phyloP scores from a whole-genome alignment of 92 coral and sea anemone species.

The Chrysogorgia sp. region DNA sequence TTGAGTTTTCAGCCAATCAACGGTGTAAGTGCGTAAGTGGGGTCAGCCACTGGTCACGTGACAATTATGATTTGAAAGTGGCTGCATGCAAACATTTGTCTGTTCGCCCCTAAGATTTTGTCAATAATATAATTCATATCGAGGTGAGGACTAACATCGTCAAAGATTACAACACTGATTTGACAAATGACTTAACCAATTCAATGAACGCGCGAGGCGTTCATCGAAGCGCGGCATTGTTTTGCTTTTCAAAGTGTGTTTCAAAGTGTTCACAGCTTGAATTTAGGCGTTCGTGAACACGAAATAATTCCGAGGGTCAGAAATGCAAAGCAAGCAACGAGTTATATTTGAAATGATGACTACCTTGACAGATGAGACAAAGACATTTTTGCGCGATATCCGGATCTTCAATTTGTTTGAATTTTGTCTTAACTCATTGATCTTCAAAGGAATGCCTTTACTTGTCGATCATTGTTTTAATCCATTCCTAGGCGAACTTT shows the following conservation, averaged over 20 bases:
- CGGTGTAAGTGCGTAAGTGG: constrained; percentile 21
- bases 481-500: constrained; percentile 1
- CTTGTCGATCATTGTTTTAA: constrained; percentile 19
- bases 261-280: constrained; percentile 46
- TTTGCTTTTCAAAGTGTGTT: constrained; percentile 43
- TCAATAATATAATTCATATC: constrained; percentile 30
- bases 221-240: constrained; percentile 16
- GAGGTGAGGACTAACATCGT: constrained; percentile 23
- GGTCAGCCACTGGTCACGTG: constrained; percentile 44
- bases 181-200: constrained; percentile 26
- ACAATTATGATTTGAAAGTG: constrained; percentile 18
- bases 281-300: constrained; percentile 26
- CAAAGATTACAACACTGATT: constrained; percentile 16
- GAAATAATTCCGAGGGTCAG: neutral
- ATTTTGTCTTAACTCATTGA: constrained; percentile 43
- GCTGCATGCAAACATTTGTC: constrained; percentile 43
- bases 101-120: constrained; percentile 34
- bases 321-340: constrained; percentile 16
- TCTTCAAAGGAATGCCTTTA: constrained; percentile 51
- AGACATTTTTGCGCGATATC: constrained; percentile 33
- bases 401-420: constrained; percentile 42
- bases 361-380: constrained; percentile 47
- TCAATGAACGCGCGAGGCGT: constrained; percentile 6
- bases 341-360: constrained; percentile 35
- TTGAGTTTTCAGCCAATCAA: constrained; percentile 34